Conservation (phyloP, 64 coral and sea anemone species). For the Porites lutea region DNA sequence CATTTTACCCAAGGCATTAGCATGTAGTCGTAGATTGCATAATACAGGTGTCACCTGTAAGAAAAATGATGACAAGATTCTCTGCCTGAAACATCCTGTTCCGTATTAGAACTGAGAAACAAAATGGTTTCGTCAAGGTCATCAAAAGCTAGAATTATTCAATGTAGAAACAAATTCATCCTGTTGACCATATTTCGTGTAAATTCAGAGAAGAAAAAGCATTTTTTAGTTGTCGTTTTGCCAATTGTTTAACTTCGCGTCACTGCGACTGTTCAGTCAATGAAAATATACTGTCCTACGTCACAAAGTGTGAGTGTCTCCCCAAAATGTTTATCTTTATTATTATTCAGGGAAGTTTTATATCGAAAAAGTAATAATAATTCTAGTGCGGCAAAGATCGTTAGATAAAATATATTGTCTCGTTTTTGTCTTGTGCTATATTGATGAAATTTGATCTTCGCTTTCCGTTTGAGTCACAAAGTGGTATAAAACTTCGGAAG, state of each 20-base stretch:
- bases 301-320: background rate
- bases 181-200: too few relatives aligned
- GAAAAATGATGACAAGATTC: too few relatives aligned
- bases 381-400: background rate
- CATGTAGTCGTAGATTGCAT: too few relatives aligned
- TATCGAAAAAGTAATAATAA: background rate
- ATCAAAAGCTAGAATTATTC: too few relatives aligned
- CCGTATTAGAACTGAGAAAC: too few relatives aligned
- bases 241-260: background rate
- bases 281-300: background rate
- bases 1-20: too few relatives aligned
- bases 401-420: background rate
- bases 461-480: background rate
- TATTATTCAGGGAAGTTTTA: background rate
- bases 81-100: too few relatives aligned
- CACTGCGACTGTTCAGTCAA: background rate
- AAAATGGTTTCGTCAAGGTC: too few relatives aligned
- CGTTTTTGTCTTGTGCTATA: background rate
- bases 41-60: too few relatives aligned
- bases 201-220: background rate
- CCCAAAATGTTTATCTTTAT: background rate
- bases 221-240: background rate
- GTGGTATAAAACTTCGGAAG: constrained; percentile 21
- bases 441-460: constrained; percentile 14
- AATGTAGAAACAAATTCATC: too few relatives aligned